phyloP scores from a whole-genome alignment of 2,113 vertebrate genomes.

The Ochotona princeps region DNA sequence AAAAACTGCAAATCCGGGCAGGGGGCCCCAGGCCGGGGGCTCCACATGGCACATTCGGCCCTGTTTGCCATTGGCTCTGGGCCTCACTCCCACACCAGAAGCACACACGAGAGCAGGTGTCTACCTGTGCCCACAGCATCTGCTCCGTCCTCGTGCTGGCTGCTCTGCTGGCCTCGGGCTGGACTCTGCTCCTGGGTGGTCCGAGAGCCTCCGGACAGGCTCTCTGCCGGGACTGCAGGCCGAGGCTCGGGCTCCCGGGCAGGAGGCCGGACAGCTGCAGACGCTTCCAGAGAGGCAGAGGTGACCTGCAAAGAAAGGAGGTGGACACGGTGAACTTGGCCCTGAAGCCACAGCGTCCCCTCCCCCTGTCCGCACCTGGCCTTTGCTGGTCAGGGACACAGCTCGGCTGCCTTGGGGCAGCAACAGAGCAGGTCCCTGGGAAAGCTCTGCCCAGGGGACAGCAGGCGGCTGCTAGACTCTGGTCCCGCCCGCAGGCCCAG shows the following conservation, averaged over 20 bases:
- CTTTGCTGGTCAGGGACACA: background rate
- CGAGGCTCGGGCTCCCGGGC: conserved; percentile 64
- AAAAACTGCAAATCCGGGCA: too few relatives aligned
- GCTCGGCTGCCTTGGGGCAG: rapidly evolving
- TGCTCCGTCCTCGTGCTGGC: conserved; percentile 64
- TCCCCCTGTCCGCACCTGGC: background rate
- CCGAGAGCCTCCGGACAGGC: conserved; percentile 54
- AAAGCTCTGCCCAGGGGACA: background rate
- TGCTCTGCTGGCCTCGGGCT: conserved; percentile 31
- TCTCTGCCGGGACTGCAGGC: conserved; percentile 55
- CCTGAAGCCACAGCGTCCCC: rapidly evolving
- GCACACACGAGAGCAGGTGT: background rate
- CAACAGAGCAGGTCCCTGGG: background rate
- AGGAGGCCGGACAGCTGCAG: background rate
- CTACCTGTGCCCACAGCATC: conserved; percentile 85
- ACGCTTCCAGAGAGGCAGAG: conserved; percentile 72
- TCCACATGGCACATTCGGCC: too few relatives aligned
- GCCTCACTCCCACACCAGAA: background rate
- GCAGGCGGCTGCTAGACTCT: background rate
- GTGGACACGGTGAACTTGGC: background rate
- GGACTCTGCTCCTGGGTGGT: conserved; percentile 30
- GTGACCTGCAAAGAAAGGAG: conserved; percentile 79
- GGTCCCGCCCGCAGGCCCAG: too few relatives aligned
- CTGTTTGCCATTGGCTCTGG: rapidly evolving
- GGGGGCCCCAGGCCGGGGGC: too few relatives aligned